Conservation (phyloP, 2,797 vertebrate genomes). For the Phoeniculus purpureus region DNA sequence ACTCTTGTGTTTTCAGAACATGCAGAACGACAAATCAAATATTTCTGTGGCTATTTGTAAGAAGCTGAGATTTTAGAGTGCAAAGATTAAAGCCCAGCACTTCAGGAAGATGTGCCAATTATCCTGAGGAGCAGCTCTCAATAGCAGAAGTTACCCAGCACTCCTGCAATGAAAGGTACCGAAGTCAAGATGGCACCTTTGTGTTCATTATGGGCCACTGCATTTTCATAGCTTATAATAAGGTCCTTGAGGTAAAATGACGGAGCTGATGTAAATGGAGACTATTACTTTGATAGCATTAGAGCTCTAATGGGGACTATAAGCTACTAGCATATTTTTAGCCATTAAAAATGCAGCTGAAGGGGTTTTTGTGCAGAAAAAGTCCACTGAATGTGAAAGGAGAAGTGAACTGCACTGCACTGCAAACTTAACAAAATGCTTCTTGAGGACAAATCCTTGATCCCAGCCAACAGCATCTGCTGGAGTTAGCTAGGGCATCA, state of each 20-base stretch:
- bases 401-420: neutral
- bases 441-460: neutral
- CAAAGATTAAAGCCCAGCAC: slow-evolving; percentile 34
- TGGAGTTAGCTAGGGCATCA: neutral
- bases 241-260: neutral
- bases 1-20: slow-evolving; percentile 3
- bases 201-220: neutral
- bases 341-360: neutral
- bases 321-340: neutral
- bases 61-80: neutral
- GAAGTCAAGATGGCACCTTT: slow-evolving; percentile 15
- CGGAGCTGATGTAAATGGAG: slow-evolving; percentile 14
- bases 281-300: slow-evolving; percentile 5
- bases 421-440: neutral
- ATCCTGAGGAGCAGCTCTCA: slow-evolving; percentile 6
- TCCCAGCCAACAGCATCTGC: neutral
- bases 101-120: slow-evolving; percentile 6
- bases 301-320: slow-evolving; percentile 1
- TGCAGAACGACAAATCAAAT: neutral
- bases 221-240: slow-evolving; percentile 24
- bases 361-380: neutral
- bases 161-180: neutral
- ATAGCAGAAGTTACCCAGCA: neutral
- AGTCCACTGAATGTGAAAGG: neutral
- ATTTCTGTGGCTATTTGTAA: neutral